These are phyloP conservation scores for Proctacanthus coquilletti DNA, from an alignment of 1,140 invertebrate species.

Conservation along the genomic window DNA sequence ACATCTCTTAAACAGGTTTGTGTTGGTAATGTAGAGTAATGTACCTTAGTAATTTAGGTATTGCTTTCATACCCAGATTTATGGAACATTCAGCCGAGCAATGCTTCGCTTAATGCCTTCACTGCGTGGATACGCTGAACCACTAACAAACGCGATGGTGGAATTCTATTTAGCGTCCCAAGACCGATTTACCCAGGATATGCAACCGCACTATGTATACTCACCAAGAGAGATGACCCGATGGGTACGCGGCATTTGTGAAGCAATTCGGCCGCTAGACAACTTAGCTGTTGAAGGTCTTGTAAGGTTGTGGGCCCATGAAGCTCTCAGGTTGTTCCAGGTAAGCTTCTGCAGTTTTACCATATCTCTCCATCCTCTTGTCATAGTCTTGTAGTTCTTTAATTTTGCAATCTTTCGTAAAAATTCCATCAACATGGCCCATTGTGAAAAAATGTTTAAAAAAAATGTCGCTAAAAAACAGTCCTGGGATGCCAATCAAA, in stretches of 20 bases:
- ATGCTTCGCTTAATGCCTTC: constrained; percentile 88
- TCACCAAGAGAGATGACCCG: constrained; percentile 99
- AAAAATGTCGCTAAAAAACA: too few species aligned
- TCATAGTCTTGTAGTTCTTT: too few species aligned
- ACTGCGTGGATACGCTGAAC: constrained; percentile 83
- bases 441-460: too few species aligned
- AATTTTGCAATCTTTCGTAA: too few species aligned
- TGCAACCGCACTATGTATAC: constrained; percentile 99
- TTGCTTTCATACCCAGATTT: constrained; percentile 55
- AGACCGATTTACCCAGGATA: constrained; percentile 97
- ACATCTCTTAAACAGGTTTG: constrained; percentile 91
- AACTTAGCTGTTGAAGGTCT: constrained; percentile 81
- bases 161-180: constrained; percentile 95
- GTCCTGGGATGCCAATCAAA: too few species aligned
- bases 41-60: background rate
- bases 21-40: constrained; percentile 23
- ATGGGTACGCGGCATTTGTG: constrained; percentile 98
- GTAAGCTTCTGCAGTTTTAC: too few species aligned
- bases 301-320: constrained; percentile 95
- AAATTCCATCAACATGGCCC: too few species aligned
- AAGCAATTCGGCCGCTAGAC: constrained; percentile 91
- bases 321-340: constrained; percentile 95
- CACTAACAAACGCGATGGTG: constrained; percentile 97
- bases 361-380: too few species aligned
- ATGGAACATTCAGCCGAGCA: constrained; percentile 94